Conservation (phyloP, 2,113 vertebrate genomes). For the Chaetodon auriga region DNA sequence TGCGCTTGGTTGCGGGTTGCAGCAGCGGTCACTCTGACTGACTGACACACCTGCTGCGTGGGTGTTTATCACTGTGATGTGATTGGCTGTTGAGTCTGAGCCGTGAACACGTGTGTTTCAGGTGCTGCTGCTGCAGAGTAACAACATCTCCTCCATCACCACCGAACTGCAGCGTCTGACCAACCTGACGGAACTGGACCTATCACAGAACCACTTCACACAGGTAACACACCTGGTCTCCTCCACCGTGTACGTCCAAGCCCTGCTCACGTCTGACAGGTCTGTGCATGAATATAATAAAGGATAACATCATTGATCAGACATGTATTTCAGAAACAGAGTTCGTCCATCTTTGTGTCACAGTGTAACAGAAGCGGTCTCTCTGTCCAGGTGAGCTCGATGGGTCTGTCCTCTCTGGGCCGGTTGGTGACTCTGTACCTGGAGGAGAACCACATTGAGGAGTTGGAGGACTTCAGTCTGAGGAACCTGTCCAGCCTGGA, state of each 20-base stretch:
- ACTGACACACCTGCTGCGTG: too few species aligned
- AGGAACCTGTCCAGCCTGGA: conserved; percentile 85
- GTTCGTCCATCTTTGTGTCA: neutral
- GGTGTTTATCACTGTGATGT: too few species aligned
- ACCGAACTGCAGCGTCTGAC: conserved; percentile 82
- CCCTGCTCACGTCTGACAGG: too few species aligned
- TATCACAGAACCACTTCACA: conserved; percentile 88
- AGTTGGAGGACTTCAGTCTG: conserved; percentile 84
- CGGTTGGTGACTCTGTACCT: conserved; percentile 87
- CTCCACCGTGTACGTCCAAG: too few species aligned
- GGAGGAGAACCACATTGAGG: conserved; percentile 87
- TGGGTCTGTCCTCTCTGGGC: conserved; percentile 81
- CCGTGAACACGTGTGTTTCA: conserved; percentile 52
- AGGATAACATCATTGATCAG: too few species aligned
- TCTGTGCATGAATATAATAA: too few species aligned
- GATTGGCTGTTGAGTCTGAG: too few species aligned
- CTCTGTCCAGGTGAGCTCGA: conserved; percentile 60
- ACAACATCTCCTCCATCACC: conserved; percentile 85
- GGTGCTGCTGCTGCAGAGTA: conserved; percentile 88
- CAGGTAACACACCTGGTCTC: conserved; percentile 65
- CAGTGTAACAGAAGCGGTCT: neutral
- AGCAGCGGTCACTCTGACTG: too few species aligned
- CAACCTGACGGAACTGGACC: conserved; percentile 88
- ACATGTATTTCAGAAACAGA: too few species aligned
- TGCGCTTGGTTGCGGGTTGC: too few species aligned